Percentiles rank a stretch among this genome's conserved stretches.
Conservation (phyloP, 2,113 vertebrate genomes). For the Condylura cristata region DNA sequence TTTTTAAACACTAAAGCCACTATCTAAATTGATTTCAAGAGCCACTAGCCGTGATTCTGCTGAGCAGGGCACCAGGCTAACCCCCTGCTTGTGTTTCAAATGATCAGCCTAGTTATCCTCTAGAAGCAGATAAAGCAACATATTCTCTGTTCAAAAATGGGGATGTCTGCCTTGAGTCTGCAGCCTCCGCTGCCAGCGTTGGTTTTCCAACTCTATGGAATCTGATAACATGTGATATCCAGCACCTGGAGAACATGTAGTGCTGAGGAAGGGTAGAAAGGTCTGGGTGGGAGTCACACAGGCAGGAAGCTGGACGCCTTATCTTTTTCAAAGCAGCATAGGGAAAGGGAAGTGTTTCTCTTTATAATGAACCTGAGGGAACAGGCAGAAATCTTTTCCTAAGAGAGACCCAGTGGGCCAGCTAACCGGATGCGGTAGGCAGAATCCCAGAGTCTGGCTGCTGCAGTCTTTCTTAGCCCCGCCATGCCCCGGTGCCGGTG, state of each 20-base stretch:
- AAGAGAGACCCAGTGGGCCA: neutral
- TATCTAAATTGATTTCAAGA: conserved; percentile 51
- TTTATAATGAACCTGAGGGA: neutral
- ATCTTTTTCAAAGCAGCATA: conserved; percentile 29
- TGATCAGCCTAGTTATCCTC: neutral
- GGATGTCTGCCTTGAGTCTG: neutral
- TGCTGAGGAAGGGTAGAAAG: neutral
- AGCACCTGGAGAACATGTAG: neutral
- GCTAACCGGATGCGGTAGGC: neutral
- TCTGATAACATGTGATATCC: conserved; percentile 52
- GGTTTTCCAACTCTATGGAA: conserved; percentile 21
- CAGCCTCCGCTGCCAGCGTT: neutral
- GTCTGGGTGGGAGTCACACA: neutral
- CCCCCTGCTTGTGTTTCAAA: neutral
- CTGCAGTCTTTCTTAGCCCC: neutral
- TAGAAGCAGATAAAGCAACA: conserved; percentile 50
- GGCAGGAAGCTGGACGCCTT: conserved; percentile 46
- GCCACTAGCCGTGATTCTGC: neutral
- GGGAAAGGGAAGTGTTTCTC: neutral
- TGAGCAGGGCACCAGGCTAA: conserved; percentile 19
- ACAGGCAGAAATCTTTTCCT: neutral
- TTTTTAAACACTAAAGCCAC: neutral
- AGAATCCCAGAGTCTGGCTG: neutral
- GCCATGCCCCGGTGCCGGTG: rapidly evolving
- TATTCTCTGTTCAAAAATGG: conserved; percentile 16